Conservation (phyloP, 2,113 vertebrate species). For the Dipodomys merriami region DNA sequence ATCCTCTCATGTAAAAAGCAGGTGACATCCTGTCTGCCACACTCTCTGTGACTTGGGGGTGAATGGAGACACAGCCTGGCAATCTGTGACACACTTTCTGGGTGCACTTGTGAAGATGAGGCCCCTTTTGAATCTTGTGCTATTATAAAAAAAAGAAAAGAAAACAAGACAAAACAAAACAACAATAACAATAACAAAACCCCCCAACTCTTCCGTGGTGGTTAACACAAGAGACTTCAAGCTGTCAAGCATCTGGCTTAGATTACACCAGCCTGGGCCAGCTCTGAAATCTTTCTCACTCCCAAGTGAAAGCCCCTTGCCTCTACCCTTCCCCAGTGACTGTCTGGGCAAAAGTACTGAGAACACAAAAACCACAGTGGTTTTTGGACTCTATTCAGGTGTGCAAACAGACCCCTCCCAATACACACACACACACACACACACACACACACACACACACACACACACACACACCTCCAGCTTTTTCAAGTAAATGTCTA, state of each 20-base stretch:
- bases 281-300: neutral
- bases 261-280: neutral
- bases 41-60: rapidly evolving
- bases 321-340: neutral
- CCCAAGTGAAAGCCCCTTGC: neutral
- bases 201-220: neutral
- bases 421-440: too few relatives aligned
- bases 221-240: neutral
- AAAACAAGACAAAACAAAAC: too few relatives aligned
- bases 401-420: constrained; percentile 56
- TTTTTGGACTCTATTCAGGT: constrained; percentile 73
- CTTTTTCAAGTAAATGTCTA: constrained; percentile 68
- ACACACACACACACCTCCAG: neutral
- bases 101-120: neutral
- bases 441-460: neutral
- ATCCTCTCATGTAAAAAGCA: neutral
- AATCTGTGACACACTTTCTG: neutral
- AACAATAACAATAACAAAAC: too few relatives aligned
- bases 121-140: constrained; percentile 38
- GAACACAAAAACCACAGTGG: constrained; percentile 50
- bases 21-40: neutral
- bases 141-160: neutral
- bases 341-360: constrained; percentile 1
- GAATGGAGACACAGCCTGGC: neutral
- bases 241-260: constrained; percentile 3